These are phyloP conservation scores for Ormyrus pomaceus DNA, from an alignment of 2,888 invertebrate genomes.

Conservation along the genomic window DNA sequence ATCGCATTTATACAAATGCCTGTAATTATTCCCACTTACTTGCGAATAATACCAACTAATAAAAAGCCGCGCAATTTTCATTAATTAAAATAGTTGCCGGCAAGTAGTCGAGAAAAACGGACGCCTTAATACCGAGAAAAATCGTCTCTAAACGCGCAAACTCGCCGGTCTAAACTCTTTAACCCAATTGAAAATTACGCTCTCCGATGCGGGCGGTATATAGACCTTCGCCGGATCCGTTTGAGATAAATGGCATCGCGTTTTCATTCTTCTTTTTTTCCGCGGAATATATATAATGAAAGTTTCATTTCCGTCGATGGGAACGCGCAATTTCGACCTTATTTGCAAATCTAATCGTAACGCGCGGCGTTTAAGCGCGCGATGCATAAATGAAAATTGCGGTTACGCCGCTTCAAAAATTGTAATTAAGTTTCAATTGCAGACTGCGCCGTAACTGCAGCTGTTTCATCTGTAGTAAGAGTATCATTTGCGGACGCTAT, in stretches of 20 bases:
- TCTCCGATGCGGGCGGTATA: neutral
- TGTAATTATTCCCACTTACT: no score
- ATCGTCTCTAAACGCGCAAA: no score
- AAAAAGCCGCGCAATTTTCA: no score
- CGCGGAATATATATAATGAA: neutral
- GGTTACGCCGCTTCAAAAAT: neutral
- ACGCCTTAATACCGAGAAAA: no score
- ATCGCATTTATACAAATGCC: no score
- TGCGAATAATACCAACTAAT: no score
- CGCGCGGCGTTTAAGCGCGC: neutral
- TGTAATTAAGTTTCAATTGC: neutral
- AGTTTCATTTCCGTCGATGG: conserved; percentile 29
- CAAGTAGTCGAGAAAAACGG: no score
- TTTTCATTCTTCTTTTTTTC: conserved; percentile 5
- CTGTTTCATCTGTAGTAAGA: neutral
- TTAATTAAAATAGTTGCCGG: no score
- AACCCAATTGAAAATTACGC: conserved; percentile 23
- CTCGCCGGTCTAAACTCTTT: neutral
- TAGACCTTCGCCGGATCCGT: conserved; percentile 20
- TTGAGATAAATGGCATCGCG: conserved; percentile 10
- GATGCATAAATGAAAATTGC: neutral
- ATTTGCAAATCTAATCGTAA: conserved; percentile 3
- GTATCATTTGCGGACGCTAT: no score
- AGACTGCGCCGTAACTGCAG: neutral
- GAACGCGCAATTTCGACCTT: neutral